Percentiles rank a stretch among this genome's conserved stretches.
Evolutionary conservation across 2,113 vertebrate genomes (phyloP).

Genomic region (Menura novaehollandiae): DNA sequence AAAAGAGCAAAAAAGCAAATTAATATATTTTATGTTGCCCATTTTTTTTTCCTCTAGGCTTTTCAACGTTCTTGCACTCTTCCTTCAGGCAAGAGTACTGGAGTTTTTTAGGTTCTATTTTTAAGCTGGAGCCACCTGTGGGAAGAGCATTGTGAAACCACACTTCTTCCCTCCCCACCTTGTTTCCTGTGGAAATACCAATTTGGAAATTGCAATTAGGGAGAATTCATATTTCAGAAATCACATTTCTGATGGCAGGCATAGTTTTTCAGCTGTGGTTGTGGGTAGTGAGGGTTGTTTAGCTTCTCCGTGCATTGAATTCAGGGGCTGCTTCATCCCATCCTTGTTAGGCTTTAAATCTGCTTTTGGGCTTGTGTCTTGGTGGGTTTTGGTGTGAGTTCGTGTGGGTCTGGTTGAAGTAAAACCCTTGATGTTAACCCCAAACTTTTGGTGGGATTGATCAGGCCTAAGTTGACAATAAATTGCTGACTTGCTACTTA

Average conservation of each 20-base stretch:
- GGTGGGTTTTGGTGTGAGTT: not conserved
- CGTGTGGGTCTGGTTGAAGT: not conserved
- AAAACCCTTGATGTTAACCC: not conserved
- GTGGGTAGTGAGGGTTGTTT: not conserved
- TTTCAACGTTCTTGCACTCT: not conserved
- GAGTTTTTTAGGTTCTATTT: not conserved
- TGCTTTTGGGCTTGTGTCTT: not conserved
- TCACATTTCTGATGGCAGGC: not conserved
- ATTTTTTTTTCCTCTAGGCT: not conserved
- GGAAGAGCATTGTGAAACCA: not conserved
- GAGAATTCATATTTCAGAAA: not conserved
- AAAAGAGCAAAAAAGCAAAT: not conserved
- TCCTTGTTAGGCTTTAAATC: not conserved
- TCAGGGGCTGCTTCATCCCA: not conserved
- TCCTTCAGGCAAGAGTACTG: accelerated
- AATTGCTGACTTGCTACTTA: not conserved
- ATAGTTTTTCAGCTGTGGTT: not conserved
- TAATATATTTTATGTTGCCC: not conserved
- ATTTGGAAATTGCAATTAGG: not conserved
- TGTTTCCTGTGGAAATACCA: not conserved
- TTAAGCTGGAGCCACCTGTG: not conserved
- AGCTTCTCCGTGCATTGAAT: not conserved
- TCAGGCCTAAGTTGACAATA: not conserved
- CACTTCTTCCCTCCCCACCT: accelerated
- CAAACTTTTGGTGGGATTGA: not conserved